Evolutionary conservation across 2,797 vertebrate species (phyloP), one percentile per base, ranked within the genome.

Genomic region (Notolepis coatsorum): DNA sequence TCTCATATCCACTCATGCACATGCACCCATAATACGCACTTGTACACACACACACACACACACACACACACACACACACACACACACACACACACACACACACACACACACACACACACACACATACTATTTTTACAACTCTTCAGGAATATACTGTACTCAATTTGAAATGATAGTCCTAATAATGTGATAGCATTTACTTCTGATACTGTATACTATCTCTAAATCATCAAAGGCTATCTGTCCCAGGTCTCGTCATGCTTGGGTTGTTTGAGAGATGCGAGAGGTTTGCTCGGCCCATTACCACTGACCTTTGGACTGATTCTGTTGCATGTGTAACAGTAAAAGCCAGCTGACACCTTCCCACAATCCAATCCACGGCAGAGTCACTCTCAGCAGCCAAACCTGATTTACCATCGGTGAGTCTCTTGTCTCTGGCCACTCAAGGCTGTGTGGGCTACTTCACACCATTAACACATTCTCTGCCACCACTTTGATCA

Each of bases 291-390:
- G 39, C 7, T 49, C 33, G 25, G 35, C 33, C 23, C 12, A 35
- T 57, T 31, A 25, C 20, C n/a, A 15, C 8, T 46, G 23, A 25
- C 28, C 28, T 20, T 7, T 51, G 38, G 31, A 13, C 18, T 12
- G 7, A 43, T 25, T 50, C 27, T 18, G 31, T 18, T 42, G 5
- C 24, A 18, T 58, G 45, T 51, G 27, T 45, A 53, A 54, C 43
- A 51, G 27, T 45, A 53, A 54, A 48, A 51, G 46, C 39, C 50
- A 50, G 10, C 27, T 64, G 49, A 69, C 67, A 54, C 60, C 50
- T 55, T 21, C 59, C 37, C 48, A 52, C 41, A 66, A 62, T 71
- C 60, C 66, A 54, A 70, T 76, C 73, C n/a, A n/a, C n/a, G n/a
- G n/a, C n/a, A 76, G 30, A 8, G 27, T 42, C 13, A 33, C 13